phyloP scores from a whole-genome alignment of 2,888 invertebrate species.

The Dorcus parallelipipedus region DNA sequence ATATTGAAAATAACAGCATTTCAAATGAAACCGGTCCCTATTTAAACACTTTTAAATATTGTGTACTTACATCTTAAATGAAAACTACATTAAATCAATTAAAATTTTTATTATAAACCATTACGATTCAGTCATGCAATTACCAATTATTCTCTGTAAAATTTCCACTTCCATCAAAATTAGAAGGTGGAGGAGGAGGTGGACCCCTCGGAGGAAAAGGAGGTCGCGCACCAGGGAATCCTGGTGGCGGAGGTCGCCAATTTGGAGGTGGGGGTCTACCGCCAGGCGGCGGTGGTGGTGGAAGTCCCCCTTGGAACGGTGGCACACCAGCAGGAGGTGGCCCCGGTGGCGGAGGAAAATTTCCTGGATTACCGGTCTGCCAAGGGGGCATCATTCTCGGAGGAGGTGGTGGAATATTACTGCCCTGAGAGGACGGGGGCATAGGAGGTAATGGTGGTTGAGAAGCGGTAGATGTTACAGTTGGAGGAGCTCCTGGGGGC shows the following conservation, averaged over 20 bases:
- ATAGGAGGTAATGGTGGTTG: slow-evolving; percentile 38
- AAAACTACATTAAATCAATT: too few species aligned
- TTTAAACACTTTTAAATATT: too few species aligned
- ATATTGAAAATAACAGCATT: too few species aligned
- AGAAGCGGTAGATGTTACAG: slow-evolving; percentile 45
- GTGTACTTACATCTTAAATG: too few species aligned
- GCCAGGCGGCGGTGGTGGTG: slow-evolving; percentile 59
- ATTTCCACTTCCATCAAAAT: slow-evolving; percentile 29
- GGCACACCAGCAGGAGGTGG: slow-evolving; percentile 49
- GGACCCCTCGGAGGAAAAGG: slow-evolving; percentile 68
- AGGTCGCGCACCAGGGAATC: slow-evolving; percentile 45
- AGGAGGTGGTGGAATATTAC: slow-evolving; percentile 33
- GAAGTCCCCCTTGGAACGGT: slow-evolving; percentile 49
- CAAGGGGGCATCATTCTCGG: slow-evolving; percentile 45
- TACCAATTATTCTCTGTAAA: slow-evolving; percentile 32
- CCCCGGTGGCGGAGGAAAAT: slow-evolving; percentile 46
- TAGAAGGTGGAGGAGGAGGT: slow-evolving; percentile 63
- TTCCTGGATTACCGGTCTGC: slow-evolving; percentile 35
- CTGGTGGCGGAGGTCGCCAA: slow-evolving; percentile 67
- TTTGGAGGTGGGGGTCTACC: slow-evolving; percentile 61
- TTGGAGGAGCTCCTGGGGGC: slow-evolving; percentile 63
- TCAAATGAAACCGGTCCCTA: too few species aligned
- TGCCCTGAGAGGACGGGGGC: slow-evolving; percentile 36
- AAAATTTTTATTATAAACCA: too few species aligned
- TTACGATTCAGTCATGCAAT: not conserved